A percentile compares a stretch with the other conserved stretches of the same genome.
phyloP scores from a whole-genome alignment of 1,140 invertebrate genomes.

The Microplitis demolitor region DNA sequence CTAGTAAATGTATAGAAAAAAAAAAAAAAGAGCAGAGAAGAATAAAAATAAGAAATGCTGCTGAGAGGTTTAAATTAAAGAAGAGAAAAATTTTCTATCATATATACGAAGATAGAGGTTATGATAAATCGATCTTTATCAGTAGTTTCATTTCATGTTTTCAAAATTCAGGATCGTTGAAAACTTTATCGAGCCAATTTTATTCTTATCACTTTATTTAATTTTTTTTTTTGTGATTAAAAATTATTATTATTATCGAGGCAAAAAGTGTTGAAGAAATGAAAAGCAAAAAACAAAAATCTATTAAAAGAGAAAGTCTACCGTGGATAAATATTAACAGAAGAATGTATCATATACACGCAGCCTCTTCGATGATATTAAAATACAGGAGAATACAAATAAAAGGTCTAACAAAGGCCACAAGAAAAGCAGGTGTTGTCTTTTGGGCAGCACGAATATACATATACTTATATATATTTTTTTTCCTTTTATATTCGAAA shows the following conservation, averaged over 20 bases:
- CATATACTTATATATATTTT: not conserved
- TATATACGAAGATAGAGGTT: not conserved
- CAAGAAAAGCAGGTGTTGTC: constrained; percentile 36
- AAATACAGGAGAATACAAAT: constrained; percentile 12
- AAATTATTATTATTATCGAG: not conserved
- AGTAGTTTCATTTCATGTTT: constrained; percentile 15
- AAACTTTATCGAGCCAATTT: not conserved
- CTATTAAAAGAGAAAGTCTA: not conserved
- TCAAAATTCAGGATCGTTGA: constrained; percentile 7
- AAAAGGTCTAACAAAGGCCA: constrained; percentile 25
- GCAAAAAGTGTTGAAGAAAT: too few relatives aligned
- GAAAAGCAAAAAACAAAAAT: too few relatives aligned
- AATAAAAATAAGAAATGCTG: not conserved
- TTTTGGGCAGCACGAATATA: constrained; percentile 15
- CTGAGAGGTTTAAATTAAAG: constrained; percentile 16
- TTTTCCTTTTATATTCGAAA: not conserved
- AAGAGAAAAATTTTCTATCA: constrained; percentile 11
- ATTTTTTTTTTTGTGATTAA: not conserved
- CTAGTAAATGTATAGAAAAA: not conserved
- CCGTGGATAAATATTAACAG: not conserved
- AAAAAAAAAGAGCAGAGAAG: too few relatives aligned
- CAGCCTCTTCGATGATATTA: constrained; percentile 7
- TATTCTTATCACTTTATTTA: not conserved
- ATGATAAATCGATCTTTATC: constrained; percentile 3
- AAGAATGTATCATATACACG: constrained; percentile 26